Evolutionary conservation across 1,140 invertebrate species (phyloP).

Genomic region (Caenorhabditis inopinata): DNA sequence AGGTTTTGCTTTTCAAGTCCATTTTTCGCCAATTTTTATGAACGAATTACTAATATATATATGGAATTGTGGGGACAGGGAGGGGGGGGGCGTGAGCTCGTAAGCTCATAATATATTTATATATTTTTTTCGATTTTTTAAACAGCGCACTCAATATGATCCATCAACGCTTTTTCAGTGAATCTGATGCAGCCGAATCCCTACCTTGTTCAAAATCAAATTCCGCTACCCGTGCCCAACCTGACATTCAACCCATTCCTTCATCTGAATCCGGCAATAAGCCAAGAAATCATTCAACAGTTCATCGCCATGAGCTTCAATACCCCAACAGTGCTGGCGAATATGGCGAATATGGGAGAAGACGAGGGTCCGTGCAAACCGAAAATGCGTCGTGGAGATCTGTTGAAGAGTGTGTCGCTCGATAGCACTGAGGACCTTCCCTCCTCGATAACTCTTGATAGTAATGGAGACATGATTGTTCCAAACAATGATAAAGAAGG

Average conservation of each 20-base stretch:
- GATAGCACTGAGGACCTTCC: slow-evolving; percentile 2
- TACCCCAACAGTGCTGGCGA: not conserved
- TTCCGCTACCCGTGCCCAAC: not conserved
- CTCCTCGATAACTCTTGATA: not conserved
- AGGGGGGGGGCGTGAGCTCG: no score
- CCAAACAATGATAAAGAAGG: slow-evolving; percentile 39
- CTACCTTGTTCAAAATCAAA: not conserved
- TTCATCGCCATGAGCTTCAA: slow-evolving; percentile 20
- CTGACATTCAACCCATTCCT: slow-evolving; percentile 10
- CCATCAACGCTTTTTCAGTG: not conserved
- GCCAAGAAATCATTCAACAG: slow-evolving; percentile 28
- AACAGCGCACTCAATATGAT: no score
- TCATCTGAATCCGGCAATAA: slow-evolving; percentile 2
- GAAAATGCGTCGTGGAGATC: not conserved
- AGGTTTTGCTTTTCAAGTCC: no score
- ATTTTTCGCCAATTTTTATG: no score
- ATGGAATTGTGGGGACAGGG: no score
- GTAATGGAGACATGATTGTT: slow-evolving; percentile 15
- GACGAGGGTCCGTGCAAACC: slow-evolving; percentile 10
- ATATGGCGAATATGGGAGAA: not conserved
- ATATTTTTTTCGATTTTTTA: no score
- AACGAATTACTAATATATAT: no score
- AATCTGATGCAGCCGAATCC: not conserved
- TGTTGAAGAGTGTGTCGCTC: slow-evolving; percentile 2
- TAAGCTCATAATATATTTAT: no score